A percentile compares a stretch with the other conserved stretches of the same genome.
Conservation (phyloP, 2,113 vertebrate species). For the Trochalopteron elliotii region DNA sequence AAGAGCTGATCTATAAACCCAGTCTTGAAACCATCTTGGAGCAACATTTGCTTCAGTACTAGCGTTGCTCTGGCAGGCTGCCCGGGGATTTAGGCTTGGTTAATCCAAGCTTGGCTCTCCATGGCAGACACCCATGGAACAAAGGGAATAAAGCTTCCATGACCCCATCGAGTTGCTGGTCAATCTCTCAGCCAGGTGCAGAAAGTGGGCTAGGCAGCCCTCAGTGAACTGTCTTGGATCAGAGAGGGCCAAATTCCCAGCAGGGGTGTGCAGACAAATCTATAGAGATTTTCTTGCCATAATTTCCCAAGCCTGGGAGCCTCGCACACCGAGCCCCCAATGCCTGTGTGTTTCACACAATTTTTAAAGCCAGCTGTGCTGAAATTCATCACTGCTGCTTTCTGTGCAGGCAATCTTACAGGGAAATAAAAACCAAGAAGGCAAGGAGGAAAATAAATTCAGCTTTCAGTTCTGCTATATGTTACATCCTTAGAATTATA, state of each 20-base stretch:
- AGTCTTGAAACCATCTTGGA: constrained; percentile 35
- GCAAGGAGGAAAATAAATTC: not conserved
- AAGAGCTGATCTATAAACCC: constrained; percentile 30
- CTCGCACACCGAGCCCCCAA: fast-evolving
- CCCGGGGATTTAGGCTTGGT: constrained; percentile 55
- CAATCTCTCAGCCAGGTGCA: constrained; percentile 65
- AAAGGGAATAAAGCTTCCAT: constrained; percentile 64
- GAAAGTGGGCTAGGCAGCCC: constrained; percentile 20
- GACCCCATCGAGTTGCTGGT: constrained; percentile 22
- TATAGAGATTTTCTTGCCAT: not conserved
- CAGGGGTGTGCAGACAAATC: not conserved
- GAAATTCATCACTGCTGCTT: not conserved
- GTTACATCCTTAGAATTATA: not conserved
- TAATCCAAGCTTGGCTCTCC: constrained; percentile 68
- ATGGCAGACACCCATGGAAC: constrained; percentile 59
- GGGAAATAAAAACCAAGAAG: not conserved
- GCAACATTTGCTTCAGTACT: constrained; percentile 12
- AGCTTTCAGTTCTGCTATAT: not conserved
- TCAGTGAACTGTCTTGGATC: not conserved
- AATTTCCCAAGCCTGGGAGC: not conserved
- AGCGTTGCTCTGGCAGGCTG: constrained; percentile 58
- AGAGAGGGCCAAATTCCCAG: not conserved
- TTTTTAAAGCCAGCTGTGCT: not conserved
- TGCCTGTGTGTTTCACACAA: not conserved
- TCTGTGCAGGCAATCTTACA: not conserved